phyloP scores from a whole-genome alignment of 2,113 vertebrate species.

The Chaetura pelagica region DNA sequence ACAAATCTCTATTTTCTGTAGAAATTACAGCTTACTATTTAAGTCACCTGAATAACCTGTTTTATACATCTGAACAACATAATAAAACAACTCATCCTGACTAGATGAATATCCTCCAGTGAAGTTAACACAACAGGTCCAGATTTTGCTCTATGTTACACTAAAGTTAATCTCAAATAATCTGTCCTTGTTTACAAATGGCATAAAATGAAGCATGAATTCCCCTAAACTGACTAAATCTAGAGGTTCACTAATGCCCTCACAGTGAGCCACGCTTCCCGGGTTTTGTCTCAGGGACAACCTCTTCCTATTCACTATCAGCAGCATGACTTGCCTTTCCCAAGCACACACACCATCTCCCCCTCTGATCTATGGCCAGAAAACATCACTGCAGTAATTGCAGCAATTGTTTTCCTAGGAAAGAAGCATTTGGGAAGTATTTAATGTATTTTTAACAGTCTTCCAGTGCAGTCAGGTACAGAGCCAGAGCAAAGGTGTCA shows the following conservation, averaged over 20 bases:
- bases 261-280: not conserved
- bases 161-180: not conserved
- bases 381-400: not conserved
- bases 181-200: not conserved
- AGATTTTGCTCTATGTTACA: not conserved
- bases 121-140: not conserved
- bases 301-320: not conserved
- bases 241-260: not conserved
- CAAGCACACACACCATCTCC: not conserved
- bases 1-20: constrained; percentile 69
- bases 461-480: not conserved
- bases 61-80: constrained; percentile 47
- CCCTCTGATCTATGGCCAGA: not conserved
- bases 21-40: constrained; percentile 71
- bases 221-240: not conserved
- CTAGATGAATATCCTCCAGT: constrained; percentile 29
- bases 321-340: not conserved
- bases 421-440: not conserved
- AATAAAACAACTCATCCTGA: constrained; percentile 51
- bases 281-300: not conserved
- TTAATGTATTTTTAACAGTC: not conserved
- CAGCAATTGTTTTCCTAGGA: not conserved
- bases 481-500: not conserved
- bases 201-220: not conserved
- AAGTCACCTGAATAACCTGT: constrained; percentile 67